Evolutionary conservation across 2,888 invertebrate genomes (phyloP), one percentile per base, ranked within the genome.

Genomic region (Drosophila recens): DNA sequence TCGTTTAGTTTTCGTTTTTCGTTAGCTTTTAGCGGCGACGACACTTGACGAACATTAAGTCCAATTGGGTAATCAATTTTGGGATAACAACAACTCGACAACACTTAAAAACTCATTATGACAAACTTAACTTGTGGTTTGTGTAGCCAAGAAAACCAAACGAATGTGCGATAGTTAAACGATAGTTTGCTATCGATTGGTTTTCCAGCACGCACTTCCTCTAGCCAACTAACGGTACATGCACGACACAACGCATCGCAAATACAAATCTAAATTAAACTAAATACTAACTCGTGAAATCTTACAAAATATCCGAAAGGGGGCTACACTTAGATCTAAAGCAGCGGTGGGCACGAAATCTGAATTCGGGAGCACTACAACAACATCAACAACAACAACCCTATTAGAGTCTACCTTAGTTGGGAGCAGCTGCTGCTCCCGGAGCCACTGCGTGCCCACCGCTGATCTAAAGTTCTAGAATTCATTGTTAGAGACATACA

Each of bases 81-180:
- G 43, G 61, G 61, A 42, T 40, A 68, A 27, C 51, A 72, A 66
- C 89, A 85, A 88, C 89, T 87, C 84, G 84, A 84, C 87, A 85
- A 84, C 84, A 80, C 73, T 63, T 62, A 54, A 63, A 51, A 38
- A 65, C 70, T 82, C 46, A 38, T 56, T 43, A 61, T 38, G 36
- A 17, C 36, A 23, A 42, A 46, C 57, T 48, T 57, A 63, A 30
- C 1, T 48, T 38, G 36, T 38, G 52, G 23, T 40, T 36, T 40
- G 53, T 53, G 15, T 53, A 0, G 36, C 15, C n/a, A 10, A 10
- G 36, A 58, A 15, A 8, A 27, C 4, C 8, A 45, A 9, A 6
- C 38, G 38, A 38, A 8, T 8, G n/a, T 2, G 3, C 42, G 33
- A 42, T 40, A 43, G 43, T 56, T 17, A 10, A 11, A 20, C 42